phyloP scores from a whole-genome alignment of 2,113 vertebrate genomes.

The Deroptyus accipitrinus region DNA sequence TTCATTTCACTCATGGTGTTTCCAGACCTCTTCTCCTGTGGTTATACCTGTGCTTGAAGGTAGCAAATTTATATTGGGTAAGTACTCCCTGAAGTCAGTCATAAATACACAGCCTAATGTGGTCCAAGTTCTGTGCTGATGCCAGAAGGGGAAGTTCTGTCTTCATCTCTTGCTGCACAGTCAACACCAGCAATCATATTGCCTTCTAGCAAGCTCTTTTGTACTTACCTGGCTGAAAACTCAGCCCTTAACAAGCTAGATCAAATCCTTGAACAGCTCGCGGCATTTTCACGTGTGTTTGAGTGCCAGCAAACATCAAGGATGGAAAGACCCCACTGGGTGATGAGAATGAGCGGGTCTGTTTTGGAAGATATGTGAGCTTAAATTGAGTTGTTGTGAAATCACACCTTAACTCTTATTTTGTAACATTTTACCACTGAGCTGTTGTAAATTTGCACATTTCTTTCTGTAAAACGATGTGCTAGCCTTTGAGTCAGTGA shows the following conservation, averaged over 20 bases:
- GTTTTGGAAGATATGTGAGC: background rate
- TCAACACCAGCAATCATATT: background rate
- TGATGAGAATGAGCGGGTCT: background rate
- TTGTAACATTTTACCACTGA: background rate
- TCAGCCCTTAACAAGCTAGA: background rate
- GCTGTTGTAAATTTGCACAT: background rate
- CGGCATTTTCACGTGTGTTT: rapidly evolving
- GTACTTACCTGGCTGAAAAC: background rate
- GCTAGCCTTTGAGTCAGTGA: background rate
- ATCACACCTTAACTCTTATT: background rate
- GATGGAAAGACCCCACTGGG: background rate
- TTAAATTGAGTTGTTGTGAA: background rate
- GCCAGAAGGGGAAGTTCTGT: conserved; percentile 1
- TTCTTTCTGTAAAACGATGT: background rate
- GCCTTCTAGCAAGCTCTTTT: background rate
- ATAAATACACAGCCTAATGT: background rate
- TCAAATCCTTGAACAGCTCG: background rate
- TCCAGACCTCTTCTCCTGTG: background rate
- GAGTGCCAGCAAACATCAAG: background rate
- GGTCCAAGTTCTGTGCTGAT: background rate
- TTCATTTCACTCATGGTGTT: background rate
- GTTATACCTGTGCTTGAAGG: background rate
- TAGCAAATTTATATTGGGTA: background rate
- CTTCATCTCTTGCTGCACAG: background rate
- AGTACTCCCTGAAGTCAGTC: background rate